phyloP scores from a whole-genome alignment of 2,888 invertebrate species.

The Margaritifera margaritifera region DNA sequence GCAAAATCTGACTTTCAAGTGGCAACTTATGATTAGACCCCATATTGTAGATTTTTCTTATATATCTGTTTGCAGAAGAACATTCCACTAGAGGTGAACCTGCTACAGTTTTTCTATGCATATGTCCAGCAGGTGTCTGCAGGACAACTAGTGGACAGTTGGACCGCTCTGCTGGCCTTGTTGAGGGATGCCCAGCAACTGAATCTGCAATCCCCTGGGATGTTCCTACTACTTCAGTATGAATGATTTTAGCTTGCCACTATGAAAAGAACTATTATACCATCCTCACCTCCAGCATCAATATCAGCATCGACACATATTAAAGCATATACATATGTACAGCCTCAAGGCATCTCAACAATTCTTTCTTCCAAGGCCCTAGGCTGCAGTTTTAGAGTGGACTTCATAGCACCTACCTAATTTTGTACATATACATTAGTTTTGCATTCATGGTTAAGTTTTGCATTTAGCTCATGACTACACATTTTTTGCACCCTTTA shows the following conservation, averaged over 20 bases:
- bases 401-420: no score
- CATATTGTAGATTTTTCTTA: neutral
- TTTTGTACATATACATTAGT: no score
- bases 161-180: slow-evolving; percentile 84
- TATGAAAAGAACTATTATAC: neutral
- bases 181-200: slow-evolving; percentile 83
- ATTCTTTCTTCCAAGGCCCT: no score
- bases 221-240: slow-evolving; percentile 84
- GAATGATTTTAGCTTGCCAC: slow-evolving; percentile 34
- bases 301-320: no score
- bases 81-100: slow-evolving; percentile 82
- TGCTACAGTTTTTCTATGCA: slow-evolving; percentile 86
- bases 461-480: no score
- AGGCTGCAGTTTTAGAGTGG: no score
- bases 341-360: no score
- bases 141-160: slow-evolving; percentile 83
- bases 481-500: no score
- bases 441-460: no score
- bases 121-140: slow-evolving; percentile 78
- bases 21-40: neutral
- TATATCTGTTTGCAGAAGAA: slow-evolving; percentile 65
- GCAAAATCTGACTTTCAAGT: neutral
- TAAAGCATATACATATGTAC: no score
- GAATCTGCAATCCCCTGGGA: slow-evolving; percentile 81
- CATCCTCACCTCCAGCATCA: neutral